Evolutionary conservation across 1,140 invertebrate species (phyloP).

Genomic region (Drosophila aff.): DNA sequence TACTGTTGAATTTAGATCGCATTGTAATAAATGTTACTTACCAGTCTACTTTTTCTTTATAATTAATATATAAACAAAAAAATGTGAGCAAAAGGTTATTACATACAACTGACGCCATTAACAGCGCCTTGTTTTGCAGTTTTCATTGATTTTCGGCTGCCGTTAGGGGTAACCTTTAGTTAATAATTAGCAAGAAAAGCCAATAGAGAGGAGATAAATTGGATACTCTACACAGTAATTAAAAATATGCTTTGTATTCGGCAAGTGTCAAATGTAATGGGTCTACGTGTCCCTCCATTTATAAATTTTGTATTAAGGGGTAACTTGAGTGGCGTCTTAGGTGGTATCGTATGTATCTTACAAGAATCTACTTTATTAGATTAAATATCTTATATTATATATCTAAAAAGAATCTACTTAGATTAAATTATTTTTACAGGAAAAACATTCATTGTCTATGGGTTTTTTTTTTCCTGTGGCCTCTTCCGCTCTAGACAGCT

Average conservation of each 20-base stretch:
- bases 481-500: constrained; percentile 2
- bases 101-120: neutral
- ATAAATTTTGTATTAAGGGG: neutral
- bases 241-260: neutral
- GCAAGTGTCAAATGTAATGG: too few species aligned
- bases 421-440: neutral
- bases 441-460: neutral
- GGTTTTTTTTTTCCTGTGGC: neutral
- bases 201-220: neutral
- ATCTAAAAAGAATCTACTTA: too few species aligned
- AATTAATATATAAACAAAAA: neutral
- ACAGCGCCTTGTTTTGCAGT: neutral
- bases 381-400: neutral
- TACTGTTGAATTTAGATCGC: too few species aligned
- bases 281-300: neutral
- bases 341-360: neutral
- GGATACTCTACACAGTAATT: neutral
- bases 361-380: neutral
- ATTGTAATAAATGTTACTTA: neutral
- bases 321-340: neutral
- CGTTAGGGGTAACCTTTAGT: too few species aligned
- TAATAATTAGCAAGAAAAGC: neutral
- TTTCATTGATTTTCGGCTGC: neutral
- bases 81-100: neutral
- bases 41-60: neutral